Evolutionary conservation across 2,113 vertebrate genomes (phyloP).

Genomic region (Sialia sialis): DNA sequence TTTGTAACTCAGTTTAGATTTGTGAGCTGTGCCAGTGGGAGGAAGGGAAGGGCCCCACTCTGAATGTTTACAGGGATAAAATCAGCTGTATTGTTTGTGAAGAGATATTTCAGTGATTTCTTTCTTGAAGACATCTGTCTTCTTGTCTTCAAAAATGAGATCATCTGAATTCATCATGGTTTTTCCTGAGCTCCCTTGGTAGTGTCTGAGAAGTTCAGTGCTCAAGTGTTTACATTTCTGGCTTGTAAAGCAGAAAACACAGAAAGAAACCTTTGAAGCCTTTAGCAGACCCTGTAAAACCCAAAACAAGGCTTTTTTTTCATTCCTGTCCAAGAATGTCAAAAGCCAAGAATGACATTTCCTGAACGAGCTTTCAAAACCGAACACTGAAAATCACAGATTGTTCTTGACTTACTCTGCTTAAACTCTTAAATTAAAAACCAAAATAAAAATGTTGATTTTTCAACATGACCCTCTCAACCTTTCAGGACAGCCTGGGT

Average conservation of each 20-base stretch:
- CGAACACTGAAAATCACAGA: fast-evolving
- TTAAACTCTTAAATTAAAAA: background rate
- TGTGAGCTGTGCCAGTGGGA: background rate
- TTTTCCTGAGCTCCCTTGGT: background rate
- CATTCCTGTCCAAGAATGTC: background rate
- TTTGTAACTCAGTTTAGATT: background rate
- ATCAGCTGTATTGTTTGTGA: background rate
- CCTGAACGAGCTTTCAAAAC: background rate
- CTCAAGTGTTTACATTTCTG: background rate
- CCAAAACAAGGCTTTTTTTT: background rate
- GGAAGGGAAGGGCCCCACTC: background rate
- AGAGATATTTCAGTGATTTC: background rate
- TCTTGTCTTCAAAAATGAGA: background rate
- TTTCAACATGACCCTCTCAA: background rate
- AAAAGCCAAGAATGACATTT: background rate
- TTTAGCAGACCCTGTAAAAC: background rate
- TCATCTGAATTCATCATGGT: background rate
- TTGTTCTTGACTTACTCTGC: fast-evolving
- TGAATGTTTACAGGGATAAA: background rate
- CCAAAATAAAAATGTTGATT: fast-evolving
- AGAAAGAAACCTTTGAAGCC: background rate
- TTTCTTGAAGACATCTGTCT: background rate
- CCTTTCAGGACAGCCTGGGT: too few relatives aligned
- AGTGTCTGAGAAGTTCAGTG: background rate
- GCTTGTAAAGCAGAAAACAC: background rate